Conservation (phyloP, 2,888 invertebrate species). For the Pammene aurita region DNA sequence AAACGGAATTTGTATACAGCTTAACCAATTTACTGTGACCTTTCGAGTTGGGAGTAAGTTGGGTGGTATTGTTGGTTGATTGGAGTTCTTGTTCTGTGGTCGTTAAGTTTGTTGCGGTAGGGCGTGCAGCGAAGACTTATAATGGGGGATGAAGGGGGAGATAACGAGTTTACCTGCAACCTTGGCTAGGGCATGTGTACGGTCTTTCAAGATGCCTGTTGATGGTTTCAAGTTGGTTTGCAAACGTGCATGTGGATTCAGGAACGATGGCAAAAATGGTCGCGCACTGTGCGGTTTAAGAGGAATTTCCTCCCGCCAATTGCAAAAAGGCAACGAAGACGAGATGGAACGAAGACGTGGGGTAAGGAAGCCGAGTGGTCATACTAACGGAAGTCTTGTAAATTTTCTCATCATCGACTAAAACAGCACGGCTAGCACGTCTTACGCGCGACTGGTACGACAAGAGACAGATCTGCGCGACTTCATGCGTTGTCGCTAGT, state of each 20-base stretch:
- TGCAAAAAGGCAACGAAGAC: too few species aligned
- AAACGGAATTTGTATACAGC: not conserved
- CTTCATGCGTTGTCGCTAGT: too few species aligned
- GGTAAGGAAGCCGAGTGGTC: too few species aligned
- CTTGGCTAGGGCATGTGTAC: slow-evolving; percentile 47
- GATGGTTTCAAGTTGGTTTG: slow-evolving; percentile 9
- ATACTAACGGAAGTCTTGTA: too few species aligned
- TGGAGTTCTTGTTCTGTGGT: slow-evolving; percentile 17
- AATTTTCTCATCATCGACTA: too few species aligned
- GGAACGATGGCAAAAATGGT: too few species aligned
- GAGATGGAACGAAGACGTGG: too few species aligned
- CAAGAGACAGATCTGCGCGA: too few species aligned
- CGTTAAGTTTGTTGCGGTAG: slow-evolving; percentile 52
- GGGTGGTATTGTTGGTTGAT: not conserved
- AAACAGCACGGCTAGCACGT: too few species aligned
- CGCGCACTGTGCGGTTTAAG: too few species aligned
- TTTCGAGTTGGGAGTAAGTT: not conserved
- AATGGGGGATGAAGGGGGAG: slow-evolving; percentile 45
- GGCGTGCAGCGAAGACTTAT: slow-evolving; percentile 51
- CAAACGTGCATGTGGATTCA: not conserved
- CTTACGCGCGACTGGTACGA: too few species aligned
- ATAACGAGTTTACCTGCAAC: slow-evolving; percentile 49
- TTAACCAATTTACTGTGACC: slow-evolving; percentile 27
- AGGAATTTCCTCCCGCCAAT: too few species aligned
- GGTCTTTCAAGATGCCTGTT: slow-evolving; percentile 30